Evolutionary conservation across 2,113 vertebrate species (phyloP).

Genomic region (Thunnus thynnus): DNA sequence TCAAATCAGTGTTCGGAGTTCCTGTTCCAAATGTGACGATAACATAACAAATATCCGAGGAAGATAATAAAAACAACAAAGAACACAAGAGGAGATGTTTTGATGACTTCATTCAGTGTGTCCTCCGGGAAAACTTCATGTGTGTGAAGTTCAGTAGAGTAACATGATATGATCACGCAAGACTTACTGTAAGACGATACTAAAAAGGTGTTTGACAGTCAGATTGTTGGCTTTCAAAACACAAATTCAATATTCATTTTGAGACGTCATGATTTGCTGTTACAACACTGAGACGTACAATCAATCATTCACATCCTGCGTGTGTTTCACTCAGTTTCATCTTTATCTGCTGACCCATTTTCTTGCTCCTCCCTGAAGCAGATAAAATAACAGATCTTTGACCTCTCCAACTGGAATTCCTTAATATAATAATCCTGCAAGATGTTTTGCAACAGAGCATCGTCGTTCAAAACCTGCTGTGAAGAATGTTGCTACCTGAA

Average conservation of each 20-base stretch:
- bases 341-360: slow-evolving; percentile 23
- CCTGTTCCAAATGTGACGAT: neutral
- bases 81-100: neutral
- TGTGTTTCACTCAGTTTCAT: neutral
- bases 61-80: neutral
- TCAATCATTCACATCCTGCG: neutral
- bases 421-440: neutral
- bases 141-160: too few relatives aligned
- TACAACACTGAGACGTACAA: neutral
- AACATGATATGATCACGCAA: too few relatives aligned
- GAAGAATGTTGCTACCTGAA: too few relatives aligned
- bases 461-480: neutral
- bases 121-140: neutral
- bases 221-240: too few relatives aligned
- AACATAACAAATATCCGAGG: neutral
- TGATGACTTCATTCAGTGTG: neutral
- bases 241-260: neutral
- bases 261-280: neutral
- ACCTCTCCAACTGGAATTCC: slow-evolving; percentile 4
- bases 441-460: neutral
- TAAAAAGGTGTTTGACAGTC: too few relatives aligned
- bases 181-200: too few relatives aligned
- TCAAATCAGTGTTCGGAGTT: neutral
- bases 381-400: slow-evolving; percentile 56
- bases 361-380: slow-evolving; percentile 6